Percentiles rank a stretch among this genome's conserved stretches.
phyloP scores from a whole-genome alignment of 2,113 vertebrate genomes.

The Toxotes chatareus region DNA sequence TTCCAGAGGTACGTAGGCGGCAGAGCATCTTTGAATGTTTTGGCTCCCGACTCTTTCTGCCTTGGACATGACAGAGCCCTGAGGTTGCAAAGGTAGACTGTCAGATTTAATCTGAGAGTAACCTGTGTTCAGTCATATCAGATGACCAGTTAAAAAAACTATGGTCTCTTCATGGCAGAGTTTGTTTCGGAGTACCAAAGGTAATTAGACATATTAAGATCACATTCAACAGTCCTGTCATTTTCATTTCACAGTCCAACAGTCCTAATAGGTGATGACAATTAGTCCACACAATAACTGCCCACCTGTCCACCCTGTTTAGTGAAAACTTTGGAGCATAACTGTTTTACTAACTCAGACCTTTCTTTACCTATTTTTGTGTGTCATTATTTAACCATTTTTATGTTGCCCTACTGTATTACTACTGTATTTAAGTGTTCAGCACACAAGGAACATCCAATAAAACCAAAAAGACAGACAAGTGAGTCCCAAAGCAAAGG shows the following conservation, averaged over 20 bases:
- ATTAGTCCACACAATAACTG: no score
- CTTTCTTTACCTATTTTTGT: neutral
- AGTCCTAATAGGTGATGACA: neutral
- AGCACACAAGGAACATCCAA: no score
- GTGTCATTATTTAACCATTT: neutral
- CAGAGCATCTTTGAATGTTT: slow-evolving; percentile 41
- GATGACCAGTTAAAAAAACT: neutral
- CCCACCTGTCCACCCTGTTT: no score
- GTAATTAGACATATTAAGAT: neutral
- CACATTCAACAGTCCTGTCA: neutral
- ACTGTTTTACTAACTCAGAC: no score
- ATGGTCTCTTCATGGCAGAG: neutral
- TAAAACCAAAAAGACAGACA: no score
- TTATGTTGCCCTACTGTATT: neutral
- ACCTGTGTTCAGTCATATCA: neutral
- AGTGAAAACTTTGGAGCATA: no score
- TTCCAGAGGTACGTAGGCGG: slow-evolving; percentile 37
- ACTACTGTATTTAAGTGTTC: neutral
- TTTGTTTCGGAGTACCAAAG: neutral
- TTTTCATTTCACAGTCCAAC: neutral
- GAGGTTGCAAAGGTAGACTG: slow-evolving; percentile 15
- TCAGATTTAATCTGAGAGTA: slow-evolving; percentile 3
- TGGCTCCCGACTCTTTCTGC: slow-evolving; percentile 35
- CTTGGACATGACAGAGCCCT: slow-evolving; percentile 24
- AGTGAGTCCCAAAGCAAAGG: no score